Percentiles rank a stretch among this genome's conserved stretches.
phyloP scores from a whole-genome alignment of 2,797 vertebrate genomes.

The Rallus crepitans region DNA sequence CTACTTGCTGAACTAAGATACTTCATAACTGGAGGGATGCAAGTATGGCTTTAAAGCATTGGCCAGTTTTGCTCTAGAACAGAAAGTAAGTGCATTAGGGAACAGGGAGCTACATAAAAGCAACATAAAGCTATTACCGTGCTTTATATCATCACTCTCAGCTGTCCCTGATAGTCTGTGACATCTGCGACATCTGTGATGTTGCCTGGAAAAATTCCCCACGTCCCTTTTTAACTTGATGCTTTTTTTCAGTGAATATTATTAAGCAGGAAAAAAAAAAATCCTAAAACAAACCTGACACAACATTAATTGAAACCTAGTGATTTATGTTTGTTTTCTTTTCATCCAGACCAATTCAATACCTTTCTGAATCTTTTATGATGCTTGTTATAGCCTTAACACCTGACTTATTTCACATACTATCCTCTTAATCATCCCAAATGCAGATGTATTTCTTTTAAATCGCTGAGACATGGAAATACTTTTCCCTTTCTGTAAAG shows the following conservation, averaged over 20 bases:
- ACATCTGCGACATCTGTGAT: slow-evolving; percentile 74
- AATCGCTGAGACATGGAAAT: slow-evolving; percentile 41
- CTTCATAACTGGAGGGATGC: not conserved
- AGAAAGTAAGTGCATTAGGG: slow-evolving; percentile 47
- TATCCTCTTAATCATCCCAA: slow-evolving; percentile 46
- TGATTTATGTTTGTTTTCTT: slow-evolving; percentile 58
- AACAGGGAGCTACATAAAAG: slow-evolving; percentile 48
- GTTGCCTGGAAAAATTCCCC: slow-evolving; percentile 65
- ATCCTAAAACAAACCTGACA: slow-evolving; percentile 49
- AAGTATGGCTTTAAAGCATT: not conserved
- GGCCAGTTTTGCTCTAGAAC: slow-evolving; percentile 18
- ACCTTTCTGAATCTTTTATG: slow-evolving; percentile 63
- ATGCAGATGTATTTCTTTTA: slow-evolving; percentile 58
- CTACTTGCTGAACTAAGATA: not conserved
- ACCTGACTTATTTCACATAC: slow-evolving; percentile 45
- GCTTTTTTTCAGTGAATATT: slow-evolving; percentile 65
- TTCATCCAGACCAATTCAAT: slow-evolving; percentile 42
- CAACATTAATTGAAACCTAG: slow-evolving; percentile 63
- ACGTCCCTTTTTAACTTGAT: slow-evolving; percentile 52
- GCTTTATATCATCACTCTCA: slow-evolving; percentile 67
- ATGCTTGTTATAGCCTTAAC: slow-evolving; percentile 54
- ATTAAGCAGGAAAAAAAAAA: not conserved
- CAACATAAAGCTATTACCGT: slow-evolving; percentile 13
- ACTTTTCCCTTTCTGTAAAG: slow-evolving; percentile 6
- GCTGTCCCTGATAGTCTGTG: slow-evolving; percentile 71